These are phyloP conservation scores for Eclectus roratus DNA, from an alignment of 2,113 vertebrate genomes.

Conservation along the genomic window DNA sequence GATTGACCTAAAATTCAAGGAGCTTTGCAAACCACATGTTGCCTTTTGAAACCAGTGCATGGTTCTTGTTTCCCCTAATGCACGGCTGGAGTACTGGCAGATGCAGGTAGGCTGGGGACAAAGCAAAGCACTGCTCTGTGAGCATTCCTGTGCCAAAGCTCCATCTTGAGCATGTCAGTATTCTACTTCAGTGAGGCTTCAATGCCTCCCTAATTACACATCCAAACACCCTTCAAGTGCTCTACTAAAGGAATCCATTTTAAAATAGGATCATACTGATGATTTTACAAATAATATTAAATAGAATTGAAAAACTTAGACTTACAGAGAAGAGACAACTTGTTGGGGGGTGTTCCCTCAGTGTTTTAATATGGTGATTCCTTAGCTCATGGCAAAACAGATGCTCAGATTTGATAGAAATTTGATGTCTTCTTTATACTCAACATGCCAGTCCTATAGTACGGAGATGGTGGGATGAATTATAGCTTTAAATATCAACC, in stretches of 20 bases:
- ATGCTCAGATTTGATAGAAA: background rate
- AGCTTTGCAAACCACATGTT: rapidly evolving
- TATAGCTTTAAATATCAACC: conserved; percentile 23
- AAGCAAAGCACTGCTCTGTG: background rate
- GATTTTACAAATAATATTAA: background rate
- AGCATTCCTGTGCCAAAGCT: background rate
- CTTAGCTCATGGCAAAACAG: background rate
- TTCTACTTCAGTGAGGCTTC: background rate
- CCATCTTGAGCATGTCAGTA: background rate
- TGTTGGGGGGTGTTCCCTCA: background rate
- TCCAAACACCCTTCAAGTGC: background rate
- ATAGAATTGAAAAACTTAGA: background rate
- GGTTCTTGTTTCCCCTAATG: background rate
- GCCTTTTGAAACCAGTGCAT: background rate
- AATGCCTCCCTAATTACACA: background rate
- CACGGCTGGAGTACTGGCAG: rapidly evolving
- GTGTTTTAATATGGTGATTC: background rate
- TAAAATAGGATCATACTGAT: background rate
- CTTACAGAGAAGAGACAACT: background rate
- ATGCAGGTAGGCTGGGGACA: background rate
- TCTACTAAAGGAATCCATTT: background rate
- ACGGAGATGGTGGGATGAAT: conserved; percentile 14
- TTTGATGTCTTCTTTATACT: background rate
- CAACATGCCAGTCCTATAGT: background rate
- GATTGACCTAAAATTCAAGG: background rate